Percentiles rank a stretch among this genome's conserved stretches.
Conservation (phyloP, 2,888 invertebrate genomes). For the Tipula confusa region DNA sequence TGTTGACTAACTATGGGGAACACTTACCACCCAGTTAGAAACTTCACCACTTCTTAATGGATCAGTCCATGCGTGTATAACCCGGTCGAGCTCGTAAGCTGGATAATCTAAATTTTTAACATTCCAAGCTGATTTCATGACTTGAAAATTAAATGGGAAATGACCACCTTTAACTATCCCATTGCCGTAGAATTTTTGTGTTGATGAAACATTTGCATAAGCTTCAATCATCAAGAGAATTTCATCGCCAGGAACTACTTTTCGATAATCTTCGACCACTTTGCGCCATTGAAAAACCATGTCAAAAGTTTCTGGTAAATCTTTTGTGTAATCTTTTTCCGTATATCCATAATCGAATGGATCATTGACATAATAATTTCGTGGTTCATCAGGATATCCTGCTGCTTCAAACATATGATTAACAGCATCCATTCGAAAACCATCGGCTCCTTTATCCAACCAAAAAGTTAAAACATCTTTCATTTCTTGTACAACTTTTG, state of each 20-base stretch:
- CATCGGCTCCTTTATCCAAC: conserved; percentile 74
- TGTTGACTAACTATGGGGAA: conserved; percentile 40
- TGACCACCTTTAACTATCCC: conserved; percentile 53
- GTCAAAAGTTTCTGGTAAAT: conserved; percentile 50
- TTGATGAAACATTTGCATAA: conserved; percentile 52
- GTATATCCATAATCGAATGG: conserved; percentile 56
- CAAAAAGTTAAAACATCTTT: conserved; percentile 64
- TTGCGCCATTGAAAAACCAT: conserved; percentile 49
- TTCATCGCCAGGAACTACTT: conserved; percentile 42
- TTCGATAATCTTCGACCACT: conserved; percentile 60
- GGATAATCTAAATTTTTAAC: conserved; percentile 62
- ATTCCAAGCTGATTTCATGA: conserved; percentile 63
- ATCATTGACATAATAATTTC: conserved; percentile 43
- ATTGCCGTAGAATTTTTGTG: conserved; percentile 59
- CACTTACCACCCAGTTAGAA: conserved; percentile 67
- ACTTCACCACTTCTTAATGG: conserved; percentile 54
- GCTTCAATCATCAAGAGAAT: conserved; percentile 59
- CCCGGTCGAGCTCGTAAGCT: conserved; percentile 34
- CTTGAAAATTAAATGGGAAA: conserved; percentile 65
- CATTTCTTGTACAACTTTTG: conserved; percentile 58
- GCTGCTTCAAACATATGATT: conserved; percentile 51
- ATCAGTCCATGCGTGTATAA: conserved; percentile 56
- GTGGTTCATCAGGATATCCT: conserved; percentile 51
- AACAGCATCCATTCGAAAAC: conserved; percentile 67
- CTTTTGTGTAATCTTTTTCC: conserved; percentile 59